Evolutionary conservation across 1,140 invertebrate species (phyloP).

Genomic region (Brevipalpus yothersi): DNA sequence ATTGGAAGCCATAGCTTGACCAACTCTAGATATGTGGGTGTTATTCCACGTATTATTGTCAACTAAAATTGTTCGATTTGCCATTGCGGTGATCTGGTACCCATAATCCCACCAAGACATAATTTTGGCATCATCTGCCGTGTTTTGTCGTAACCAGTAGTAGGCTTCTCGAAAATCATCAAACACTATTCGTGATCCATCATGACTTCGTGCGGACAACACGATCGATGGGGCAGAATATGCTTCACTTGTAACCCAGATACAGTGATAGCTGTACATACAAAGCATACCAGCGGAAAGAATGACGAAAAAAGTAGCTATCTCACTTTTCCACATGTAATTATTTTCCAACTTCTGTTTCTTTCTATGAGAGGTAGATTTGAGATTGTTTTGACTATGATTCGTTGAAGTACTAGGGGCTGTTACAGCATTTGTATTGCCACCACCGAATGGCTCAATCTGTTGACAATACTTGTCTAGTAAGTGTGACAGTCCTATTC

Average conservation of each 20-base stretch:
- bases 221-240: conserved; percentile 95
- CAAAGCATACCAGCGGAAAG: conserved; percentile 61
- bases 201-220: conserved; percentile 71
- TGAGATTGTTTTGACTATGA: background rate
- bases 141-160: conserved; percentile 93
- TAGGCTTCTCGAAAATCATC: conserved; percentile 96
- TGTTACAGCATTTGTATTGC: background rate
- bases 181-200: conserved; percentile 83
- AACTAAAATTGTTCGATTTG: conserved; percentile 89
- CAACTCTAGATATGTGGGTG: conserved; percentile 86
- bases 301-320: conserved; percentile 56
- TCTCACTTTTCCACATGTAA: conserved; percentile 62
- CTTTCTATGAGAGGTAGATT: conserved; percentile 19
- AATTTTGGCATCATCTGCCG: conserved; percentile 66
- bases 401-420: background rate
- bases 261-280: conserved; percentile 85
- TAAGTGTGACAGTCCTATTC: conserved; percentile 71
- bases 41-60: conserved; percentile 99
- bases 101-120: conserved; percentile 99
- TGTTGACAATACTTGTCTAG: conserved; percentile 75
- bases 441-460: conserved; percentile 25
- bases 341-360: conserved; percentile 47
- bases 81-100: conserved; percentile 97
- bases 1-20: conserved; percentile 86
- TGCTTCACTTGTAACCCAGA: conserved; percentile 97